phyloP scores from a whole-genome alignment of 2,113 vertebrate species.

The Neopipo cinnamomea region DNA sequence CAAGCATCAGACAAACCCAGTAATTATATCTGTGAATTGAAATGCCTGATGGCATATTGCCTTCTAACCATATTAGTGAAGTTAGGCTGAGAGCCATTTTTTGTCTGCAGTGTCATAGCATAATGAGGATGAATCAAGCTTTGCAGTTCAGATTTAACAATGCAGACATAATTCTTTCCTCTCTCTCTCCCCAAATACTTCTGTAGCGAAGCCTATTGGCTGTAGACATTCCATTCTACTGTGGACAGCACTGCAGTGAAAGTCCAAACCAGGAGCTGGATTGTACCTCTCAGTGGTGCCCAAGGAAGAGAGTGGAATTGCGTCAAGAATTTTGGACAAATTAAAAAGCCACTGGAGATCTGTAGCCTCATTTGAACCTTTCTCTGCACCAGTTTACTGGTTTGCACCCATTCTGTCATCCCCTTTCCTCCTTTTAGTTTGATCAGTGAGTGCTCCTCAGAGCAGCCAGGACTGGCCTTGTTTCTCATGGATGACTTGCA shows the following conservation, averaged over 20 bases:
- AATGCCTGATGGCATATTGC: slow-evolving; percentile 26
- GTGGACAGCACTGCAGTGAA: neutral
- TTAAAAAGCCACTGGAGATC: neutral
- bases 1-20: slow-evolving; percentile 46
- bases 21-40: slow-evolving; percentile 75
- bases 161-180: neutral
- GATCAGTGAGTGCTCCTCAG: rapidly evolving
- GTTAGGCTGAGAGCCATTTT: slow-evolving; percentile 42
- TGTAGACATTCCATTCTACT: rapidly evolving
- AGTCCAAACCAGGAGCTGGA: neutral
- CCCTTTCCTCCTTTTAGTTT: neutral
- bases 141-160: neutral
- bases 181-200: neutral
- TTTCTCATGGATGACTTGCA: neutral
- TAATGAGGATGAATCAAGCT: slow-evolving; percentile 3
- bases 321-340: neutral
- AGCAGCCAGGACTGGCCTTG: neutral
- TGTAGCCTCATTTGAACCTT: neutral
- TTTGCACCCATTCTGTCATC: neutral
- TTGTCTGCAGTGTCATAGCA: slow-evolving; percentile 59
- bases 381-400: neutral
- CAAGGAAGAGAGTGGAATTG: neutral
- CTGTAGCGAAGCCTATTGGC: neutral
- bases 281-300: neutral
- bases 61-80: neutral